phyloP scores from a whole-genome alignment of 2,113 vertebrate species.

The Trachemys scripta region DNA sequence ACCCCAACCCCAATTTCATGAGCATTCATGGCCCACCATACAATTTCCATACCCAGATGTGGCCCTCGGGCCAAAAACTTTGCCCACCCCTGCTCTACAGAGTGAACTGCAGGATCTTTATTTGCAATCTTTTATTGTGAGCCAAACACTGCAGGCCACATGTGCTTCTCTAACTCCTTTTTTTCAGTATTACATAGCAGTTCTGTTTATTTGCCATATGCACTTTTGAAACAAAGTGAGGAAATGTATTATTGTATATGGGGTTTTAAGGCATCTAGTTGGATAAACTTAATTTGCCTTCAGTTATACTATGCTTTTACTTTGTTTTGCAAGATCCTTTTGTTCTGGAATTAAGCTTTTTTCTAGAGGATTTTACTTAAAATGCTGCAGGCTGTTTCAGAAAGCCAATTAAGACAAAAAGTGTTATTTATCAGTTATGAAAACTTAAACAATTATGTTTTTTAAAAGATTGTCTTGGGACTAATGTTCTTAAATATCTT shows the following conservation, averaged over 20 bases:
- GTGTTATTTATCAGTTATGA: not conserved
- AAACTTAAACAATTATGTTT: not conserved
- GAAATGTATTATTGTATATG: not conserved
- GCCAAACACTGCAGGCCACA: not conserved
- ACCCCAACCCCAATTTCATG: too few relatives aligned
- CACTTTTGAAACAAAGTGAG: not conserved
- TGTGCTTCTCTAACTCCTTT: not conserved
- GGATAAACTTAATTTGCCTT: not conserved
- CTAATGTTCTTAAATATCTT: not conserved
- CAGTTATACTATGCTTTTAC: not conserved
- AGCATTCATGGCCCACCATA: too few relatives aligned
- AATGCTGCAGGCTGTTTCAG: slow-evolving; percentile 19
- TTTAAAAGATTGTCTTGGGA: not conserved
- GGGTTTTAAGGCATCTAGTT: not conserved
- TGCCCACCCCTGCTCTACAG: not conserved
- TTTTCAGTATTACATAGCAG: not conserved
- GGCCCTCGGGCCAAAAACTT: too few relatives aligned
- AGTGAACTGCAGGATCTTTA: not conserved
- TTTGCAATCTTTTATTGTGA: not conserved
- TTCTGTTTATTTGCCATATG: not conserved
- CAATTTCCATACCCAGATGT: too few relatives aligned
- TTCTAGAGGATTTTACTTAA: not conserved
- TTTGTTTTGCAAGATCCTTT: not conserved
- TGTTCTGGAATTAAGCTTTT: not conserved
- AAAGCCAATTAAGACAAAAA: not conserved